Base-by-base conservation (phyloP, 2,113 vertebrate genomes). In the Austrofundulus limnaeus region DNA sequence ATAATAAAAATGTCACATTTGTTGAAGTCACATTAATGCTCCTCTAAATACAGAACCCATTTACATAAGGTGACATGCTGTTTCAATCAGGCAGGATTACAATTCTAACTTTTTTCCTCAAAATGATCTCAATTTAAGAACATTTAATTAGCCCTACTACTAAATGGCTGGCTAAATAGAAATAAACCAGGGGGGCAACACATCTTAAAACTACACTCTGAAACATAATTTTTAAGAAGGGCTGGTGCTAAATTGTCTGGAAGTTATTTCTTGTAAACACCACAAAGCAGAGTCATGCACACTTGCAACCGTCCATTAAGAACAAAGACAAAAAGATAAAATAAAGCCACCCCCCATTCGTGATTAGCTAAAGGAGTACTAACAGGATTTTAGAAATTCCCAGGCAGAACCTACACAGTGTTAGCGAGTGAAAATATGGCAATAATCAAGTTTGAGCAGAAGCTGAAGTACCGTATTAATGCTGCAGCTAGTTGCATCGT, bases 321-420 rank as follows among this genome's bases (percentile, higher is more conserved):
- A 72, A 87, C 72, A 71, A 70, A 49, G 73, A 69, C 66, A 65
- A 73, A 71, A 78, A 78, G 66, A 42, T 17, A 72, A 74, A 75
- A 72, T 78, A 75, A 72, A 52, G 8, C 2, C 31, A 5, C 31
- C 5, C 4, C 31, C 8, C 31, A 34, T 10, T 34, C 8, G 69
- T 63, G 65, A 76, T 60, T 67, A 64, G 11, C 47, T 13, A 10
- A 45, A 11, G n/a, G 4, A 76, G 72, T 50, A 78, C 56, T 53
- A 78, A 73, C 55, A 50, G 64, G 77, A 80, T 70, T 70, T 38
- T 1, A 51, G 49, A 58, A 78, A 66, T 69, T 81, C 78, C 83
- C 63, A 76, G 81, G 67, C 42, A 66, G 66, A 75, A 66, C 74
- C 75, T 85, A 86, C 82, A 90, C 83, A 90, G 88, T 87, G 76